These are phyloP conservation scores for Microtus agrestis DNA, from an alignment of 2,797 vertebrate genomes.

Conservation along the genomic window DNA sequence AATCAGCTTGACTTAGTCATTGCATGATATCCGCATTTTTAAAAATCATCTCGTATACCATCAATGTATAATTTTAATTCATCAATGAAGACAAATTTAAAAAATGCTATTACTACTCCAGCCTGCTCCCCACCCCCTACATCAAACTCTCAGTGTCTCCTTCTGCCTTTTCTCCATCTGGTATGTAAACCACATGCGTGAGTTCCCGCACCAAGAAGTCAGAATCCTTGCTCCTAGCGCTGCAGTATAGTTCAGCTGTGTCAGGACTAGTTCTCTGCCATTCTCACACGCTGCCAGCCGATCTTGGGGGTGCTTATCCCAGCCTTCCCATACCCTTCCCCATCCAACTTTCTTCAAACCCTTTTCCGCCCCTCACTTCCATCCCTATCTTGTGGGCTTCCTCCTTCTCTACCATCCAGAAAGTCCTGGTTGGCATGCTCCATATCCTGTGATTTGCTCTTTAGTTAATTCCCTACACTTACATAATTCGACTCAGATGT, in stretches of 20 bases:
- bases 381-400: not conserved
- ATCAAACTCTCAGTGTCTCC: not conserved
- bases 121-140: not conserved
- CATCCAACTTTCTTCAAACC: not conserved
- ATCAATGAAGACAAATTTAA: not conserved
- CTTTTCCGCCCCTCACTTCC: not conserved
- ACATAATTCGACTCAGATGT: slow-evolving; percentile 38
- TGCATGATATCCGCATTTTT: not conserved
- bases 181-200: not conserved
- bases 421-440: not conserved
- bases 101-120: not conserved
- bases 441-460: not conserved
- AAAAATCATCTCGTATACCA: not conserved
- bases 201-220: not conserved
- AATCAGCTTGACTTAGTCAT: not conserved
- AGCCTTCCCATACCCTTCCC: not conserved
- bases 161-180: not conserved
- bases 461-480: not conserved
- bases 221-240: not conserved
- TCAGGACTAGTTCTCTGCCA: not conserved
- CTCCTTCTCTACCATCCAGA: not conserved
- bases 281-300: not conserved
- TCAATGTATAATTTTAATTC: not conserved
- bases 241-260: not conserved
- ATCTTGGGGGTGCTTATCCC: not conserved